Evolutionary conservation across 2,888 invertebrate genomes (phyloP).

Genomic region (Eupithecia subumbrata): DNA sequence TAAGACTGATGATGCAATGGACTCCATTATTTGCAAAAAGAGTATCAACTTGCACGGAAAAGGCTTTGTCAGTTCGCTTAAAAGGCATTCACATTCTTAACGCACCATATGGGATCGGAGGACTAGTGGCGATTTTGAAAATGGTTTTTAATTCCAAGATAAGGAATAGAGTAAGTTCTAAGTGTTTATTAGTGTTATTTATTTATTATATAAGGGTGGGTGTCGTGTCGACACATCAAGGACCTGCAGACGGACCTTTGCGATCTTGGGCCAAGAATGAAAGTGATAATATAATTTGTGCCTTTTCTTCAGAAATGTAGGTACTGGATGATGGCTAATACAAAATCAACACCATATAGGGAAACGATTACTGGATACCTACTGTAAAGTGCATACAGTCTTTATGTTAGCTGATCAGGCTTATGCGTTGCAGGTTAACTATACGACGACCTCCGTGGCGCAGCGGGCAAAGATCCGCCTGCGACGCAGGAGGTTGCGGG

Average conservation of each 20-base stretch:
- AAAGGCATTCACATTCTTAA: slow-evolving; percentile 42
- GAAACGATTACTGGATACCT: no score
- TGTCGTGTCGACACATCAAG: background rate
- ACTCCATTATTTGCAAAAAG: slow-evolving; percentile 42
- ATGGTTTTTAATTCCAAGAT: slow-evolving; percentile 40
- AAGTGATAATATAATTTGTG: background rate
- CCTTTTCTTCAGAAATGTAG: background rate
- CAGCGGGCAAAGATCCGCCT: no score
- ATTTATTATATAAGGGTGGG: no score
- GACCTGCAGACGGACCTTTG: background rate
- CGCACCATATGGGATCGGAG: slow-evolving; percentile 33
- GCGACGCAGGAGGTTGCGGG: no score
- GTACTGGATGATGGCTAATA: background rate
- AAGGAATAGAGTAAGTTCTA: slow-evolving; percentile 38
- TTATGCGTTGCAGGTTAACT: no score
- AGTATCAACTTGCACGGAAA: slow-evolving; percentile 26
- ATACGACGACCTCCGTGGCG: no score
- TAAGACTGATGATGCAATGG: slow-evolving; percentile 39
- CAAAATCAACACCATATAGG: background rate
- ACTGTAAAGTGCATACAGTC: no score
- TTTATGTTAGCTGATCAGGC: background rate
- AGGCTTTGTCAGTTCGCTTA: slow-evolving; percentile 40
- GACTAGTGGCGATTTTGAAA: slow-evolving; percentile 37
- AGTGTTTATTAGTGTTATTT: background rate
- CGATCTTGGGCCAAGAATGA: background rate